These are phyloP conservation scores for Catocala sponsa DNA, from an alignment of 2,888 invertebrate genomes.

Conservation along the genomic window DNA sequence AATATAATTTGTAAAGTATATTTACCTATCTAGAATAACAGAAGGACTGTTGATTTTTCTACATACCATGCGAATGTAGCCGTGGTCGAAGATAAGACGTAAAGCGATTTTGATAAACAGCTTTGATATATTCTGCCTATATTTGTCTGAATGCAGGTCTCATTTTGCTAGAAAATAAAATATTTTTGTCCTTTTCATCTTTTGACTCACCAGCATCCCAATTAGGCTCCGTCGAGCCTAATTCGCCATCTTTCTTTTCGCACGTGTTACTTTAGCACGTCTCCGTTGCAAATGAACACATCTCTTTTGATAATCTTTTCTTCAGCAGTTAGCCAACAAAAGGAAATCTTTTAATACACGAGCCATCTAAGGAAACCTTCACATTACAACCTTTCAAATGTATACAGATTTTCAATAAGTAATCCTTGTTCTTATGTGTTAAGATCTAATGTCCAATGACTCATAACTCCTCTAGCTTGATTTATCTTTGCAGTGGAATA, in stretches of 20 bases:
- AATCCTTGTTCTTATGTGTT: conserved; percentile 15
- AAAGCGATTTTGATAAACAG: too few species aligned
- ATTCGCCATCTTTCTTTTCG: neutral
- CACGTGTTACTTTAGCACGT: neutral
- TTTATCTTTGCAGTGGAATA: conserved; percentile 38
- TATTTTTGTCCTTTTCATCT: too few species aligned
- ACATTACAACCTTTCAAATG: conserved; percentile 8
- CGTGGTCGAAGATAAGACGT: too few species aligned
- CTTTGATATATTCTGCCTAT: too few species aligned
- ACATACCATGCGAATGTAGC: too few species aligned
- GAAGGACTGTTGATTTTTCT: too few species aligned
- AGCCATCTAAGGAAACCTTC: conserved; percentile 18
- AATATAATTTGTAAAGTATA: too few species aligned
- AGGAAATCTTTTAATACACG: conserved; percentile 15
- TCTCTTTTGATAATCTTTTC: conserved; percentile 1
- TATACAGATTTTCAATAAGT: conserved; percentile 10
- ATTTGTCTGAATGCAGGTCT: too few species aligned
- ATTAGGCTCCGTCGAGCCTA: too few species aligned
- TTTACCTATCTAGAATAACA: too few species aligned
- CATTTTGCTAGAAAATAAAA: too few species aligned
- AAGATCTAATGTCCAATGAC: conserved; percentile 26
- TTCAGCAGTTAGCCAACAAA: conserved; percentile 3
- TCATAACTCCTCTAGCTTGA: conserved; percentile 22
- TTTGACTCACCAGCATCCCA: too few species aligned
- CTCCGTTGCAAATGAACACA: neutral